Conservation (phyloP, 2,113 vertebrate genomes). For the Odobenus rosmarus region DNA sequence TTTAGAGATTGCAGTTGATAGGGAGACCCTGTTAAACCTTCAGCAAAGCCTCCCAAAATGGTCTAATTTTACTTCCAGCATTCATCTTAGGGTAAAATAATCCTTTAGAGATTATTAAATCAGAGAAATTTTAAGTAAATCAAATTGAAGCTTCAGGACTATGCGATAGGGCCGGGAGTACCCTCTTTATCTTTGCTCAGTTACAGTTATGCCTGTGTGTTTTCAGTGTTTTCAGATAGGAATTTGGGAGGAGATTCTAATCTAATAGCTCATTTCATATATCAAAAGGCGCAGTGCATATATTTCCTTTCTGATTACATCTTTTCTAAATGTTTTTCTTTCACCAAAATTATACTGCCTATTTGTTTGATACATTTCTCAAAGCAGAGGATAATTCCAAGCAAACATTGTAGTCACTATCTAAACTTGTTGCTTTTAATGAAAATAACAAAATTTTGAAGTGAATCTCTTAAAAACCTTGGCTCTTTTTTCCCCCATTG, state of each 20-base stretch:
- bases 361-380: conserved; percentile 23
- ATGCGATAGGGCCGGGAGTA: background rate
- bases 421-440: conserved; percentile 38
- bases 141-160: background rate
- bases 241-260: background rate
- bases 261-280: conserved; percentile 3
- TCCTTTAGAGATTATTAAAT: background rate
- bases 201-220: background rate
- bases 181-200: background rate
- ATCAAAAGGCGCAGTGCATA: background rate
- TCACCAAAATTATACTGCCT: conserved; percentile 29
- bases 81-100: background rate
- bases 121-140: conserved; percentile 15
- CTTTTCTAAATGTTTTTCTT: conserved; percentile 55
- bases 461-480: background rate
- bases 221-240: conserved; percentile 28
- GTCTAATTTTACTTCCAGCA: background rate
- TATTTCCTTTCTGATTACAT: conserved; percentile 30
- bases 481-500: background rate
- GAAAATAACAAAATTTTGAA: conserved; percentile 37
- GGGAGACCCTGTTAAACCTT: background rate
- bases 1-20: background rate
- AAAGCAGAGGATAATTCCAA: background rate
- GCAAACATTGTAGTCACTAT: background rate
- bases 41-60: background rate